These are phyloP conservation scores for Drosophila ironensis DNA, from an alignment of 1,140 invertebrate genomes.

Conservation along the genomic window DNA sequence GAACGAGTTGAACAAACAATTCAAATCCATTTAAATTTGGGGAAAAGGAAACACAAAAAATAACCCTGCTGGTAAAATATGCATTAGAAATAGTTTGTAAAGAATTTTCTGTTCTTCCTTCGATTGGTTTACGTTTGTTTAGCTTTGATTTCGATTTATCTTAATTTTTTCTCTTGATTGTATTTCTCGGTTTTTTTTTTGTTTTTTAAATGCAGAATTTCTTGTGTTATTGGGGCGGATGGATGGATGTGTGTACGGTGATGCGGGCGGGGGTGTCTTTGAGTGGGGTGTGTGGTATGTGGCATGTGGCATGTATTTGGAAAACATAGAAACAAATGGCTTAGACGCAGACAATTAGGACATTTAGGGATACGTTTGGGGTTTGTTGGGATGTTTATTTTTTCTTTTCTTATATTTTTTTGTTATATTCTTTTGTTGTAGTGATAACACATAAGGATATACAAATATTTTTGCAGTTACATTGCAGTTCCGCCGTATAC, in stretches of 20 bases:
- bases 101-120: slow-evolving; percentile 52
- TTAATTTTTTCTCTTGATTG: slow-evolving; percentile 14
- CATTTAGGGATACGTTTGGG: slow-evolving; percentile 79
- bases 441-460: slow-evolving; percentile 75
- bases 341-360: slow-evolving; percentile 85
- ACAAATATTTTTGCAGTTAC: slow-evolving; percentile 58
- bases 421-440: slow-evolving; percentile 26
- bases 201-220: slow-evolving; percentile 38
- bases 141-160: slow-evolving; percentile 3
- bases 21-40: slow-evolving; percentile 6
- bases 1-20: neutral
- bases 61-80: slow-evolving; percentile 48
- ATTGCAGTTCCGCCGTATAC: slow-evolving; percentile 41
- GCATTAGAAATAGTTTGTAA: slow-evolving; percentile 71
- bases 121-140: slow-evolving; percentile 21
- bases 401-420: slow-evolving; percentile 25
- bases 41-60: slow-evolving; percentile 19
- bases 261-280: slow-evolving; percentile 36
- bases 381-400: slow-evolving; percentile 44
- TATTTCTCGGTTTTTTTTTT: no score
- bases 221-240: slow-evolving; percentile 40
- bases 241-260: slow-evolving; percentile 33
- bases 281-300: slow-evolving; percentile 47
- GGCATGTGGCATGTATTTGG: slow-evolving; percentile 63
- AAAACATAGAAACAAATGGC: slow-evolving; percentile 83